phyloP scores from a whole-genome alignment of 2,797 vertebrate species.

The Chrysocyon brachyurus region DNA sequence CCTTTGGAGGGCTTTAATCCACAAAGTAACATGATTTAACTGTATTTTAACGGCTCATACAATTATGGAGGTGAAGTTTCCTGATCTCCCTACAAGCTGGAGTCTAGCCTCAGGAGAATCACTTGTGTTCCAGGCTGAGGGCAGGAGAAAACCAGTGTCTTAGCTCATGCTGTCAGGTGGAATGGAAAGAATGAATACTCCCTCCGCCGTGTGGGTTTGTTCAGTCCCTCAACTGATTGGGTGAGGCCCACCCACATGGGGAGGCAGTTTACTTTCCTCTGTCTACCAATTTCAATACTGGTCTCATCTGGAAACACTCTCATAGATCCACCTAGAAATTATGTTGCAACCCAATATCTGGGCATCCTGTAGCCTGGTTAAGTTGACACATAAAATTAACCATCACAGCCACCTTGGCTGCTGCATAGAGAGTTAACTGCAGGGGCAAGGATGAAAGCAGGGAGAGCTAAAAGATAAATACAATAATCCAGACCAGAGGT shows the following conservation, averaged over 20 bases:
- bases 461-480: background rate
- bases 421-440: background rate
- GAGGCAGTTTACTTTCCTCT: background rate
- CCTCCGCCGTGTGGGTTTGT: background rate
- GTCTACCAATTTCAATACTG: background rate
- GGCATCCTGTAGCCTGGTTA: background rate
- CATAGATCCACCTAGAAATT: constrained; percentile 1
- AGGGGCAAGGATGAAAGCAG: background rate
- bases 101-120: background rate
- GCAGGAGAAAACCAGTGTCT: background rate
- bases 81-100: background rate
- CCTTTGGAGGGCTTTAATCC: background rate
- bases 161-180: background rate
- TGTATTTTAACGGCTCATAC: no score
- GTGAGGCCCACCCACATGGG: background rate
- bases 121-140: background rate
- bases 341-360: background rate
- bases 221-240: background rate
- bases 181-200: background rate
- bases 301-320: background rate
- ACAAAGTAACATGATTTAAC: background rate
- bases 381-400: constrained; percentile 8
- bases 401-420: background rate
- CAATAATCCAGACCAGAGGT: background rate
- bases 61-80: background rate